Evolutionary conservation across 2,888 invertebrate species (phyloP).

Genomic region (Plusia festucae): DNA sequence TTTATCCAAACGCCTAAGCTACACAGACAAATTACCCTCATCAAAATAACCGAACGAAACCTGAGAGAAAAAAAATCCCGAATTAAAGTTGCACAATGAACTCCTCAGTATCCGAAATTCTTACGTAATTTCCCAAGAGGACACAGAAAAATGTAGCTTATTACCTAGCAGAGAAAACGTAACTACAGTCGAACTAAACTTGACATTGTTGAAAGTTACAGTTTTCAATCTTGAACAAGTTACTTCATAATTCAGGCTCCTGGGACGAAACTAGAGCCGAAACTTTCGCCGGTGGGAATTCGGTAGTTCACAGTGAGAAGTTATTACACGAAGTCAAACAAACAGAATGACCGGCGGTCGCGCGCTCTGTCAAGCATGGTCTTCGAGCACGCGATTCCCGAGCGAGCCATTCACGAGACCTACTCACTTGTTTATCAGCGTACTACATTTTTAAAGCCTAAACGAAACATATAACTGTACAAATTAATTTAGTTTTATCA

Average conservation of each 20-base stretch:
- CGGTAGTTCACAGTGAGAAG: slow-evolving; percentile 63
- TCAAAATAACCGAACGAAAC: slow-evolving; percentile 51
- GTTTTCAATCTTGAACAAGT: slow-evolving; percentile 82
- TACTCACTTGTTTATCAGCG: slow-evolving; percentile 32
- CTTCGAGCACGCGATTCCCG: slow-evolving; percentile 69
- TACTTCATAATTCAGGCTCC: slow-evolving; percentile 78
- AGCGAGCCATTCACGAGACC: slow-evolving; percentile 38
- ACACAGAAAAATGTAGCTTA: slow-evolving; percentile 71
- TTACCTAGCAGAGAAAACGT: slow-evolving; percentile 60
- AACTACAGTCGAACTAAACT: slow-evolving; percentile 66
- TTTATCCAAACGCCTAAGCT: slow-evolving; percentile 43
- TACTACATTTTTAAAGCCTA: slow-evolving; percentile 45
- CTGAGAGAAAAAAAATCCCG: slow-evolving; percentile 42
- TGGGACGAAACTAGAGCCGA: slow-evolving; percentile 66
- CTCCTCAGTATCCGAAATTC: slow-evolving; percentile 56
- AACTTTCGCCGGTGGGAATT: slow-evolving; percentile 70
- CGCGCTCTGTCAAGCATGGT: slow-evolving; percentile 34
- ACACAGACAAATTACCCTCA: slow-evolving; percentile 41
- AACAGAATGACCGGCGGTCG: slow-evolving; percentile 34
- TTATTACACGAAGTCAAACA: slow-evolving; percentile 58
- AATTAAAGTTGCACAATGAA: slow-evolving; percentile 51
- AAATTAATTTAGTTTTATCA: slow-evolving; percentile 69
- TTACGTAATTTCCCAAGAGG: slow-evolving; percentile 74
- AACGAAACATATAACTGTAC: slow-evolving; percentile 56
- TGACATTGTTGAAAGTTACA: slow-evolving; percentile 70